Evolutionary conservation across 92 coral and sea anemone genomes (phyloP).

Genomic region (Porites cylindrica): DNA sequence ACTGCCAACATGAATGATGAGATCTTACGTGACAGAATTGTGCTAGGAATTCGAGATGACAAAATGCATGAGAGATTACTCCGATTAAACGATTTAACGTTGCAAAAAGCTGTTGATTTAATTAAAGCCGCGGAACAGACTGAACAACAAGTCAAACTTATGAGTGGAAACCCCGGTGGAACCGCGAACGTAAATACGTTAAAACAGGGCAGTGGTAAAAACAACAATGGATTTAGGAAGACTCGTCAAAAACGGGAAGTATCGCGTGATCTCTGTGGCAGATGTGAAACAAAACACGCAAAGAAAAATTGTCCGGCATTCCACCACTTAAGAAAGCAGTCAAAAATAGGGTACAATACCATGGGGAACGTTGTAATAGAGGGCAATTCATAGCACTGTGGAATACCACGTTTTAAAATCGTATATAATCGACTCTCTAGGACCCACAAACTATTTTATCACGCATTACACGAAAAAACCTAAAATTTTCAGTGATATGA

Average conservation of each 20-base stretch:
- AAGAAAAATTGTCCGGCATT: slow-evolving; percentile 15
- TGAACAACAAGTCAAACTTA: slow-evolving; percentile 58
- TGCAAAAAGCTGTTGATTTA: slow-evolving; percentile 64
- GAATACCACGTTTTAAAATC: no score
- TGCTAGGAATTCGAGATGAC: neutral
- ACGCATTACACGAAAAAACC: no score
- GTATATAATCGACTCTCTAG: no score
- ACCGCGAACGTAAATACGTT: neutral
- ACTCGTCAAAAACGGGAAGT: neutral
- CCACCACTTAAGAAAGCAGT: no score
- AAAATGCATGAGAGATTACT: slow-evolving; percentile 63
- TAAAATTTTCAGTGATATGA: no score
- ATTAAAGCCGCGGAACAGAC: slow-evolving; percentile 30
- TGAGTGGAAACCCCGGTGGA: slow-evolving; percentile 2
- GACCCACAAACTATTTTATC: no score
- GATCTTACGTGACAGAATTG: no score
- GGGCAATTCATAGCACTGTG: no score
- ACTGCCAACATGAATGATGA: no score
- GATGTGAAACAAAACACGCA: slow-evolving; percentile 14
- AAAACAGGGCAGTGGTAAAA: slow-evolving; percentile 1
- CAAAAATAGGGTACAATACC: no score
- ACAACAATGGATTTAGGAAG: neutral
- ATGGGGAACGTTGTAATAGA: no score
- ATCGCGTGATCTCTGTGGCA: slow-evolving; percentile 12
- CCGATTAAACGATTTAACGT: slow-evolving; percentile 57